phyloP scores from a whole-genome alignment of 2,888 invertebrate genomes.

The Cyclophora punctaria region DNA sequence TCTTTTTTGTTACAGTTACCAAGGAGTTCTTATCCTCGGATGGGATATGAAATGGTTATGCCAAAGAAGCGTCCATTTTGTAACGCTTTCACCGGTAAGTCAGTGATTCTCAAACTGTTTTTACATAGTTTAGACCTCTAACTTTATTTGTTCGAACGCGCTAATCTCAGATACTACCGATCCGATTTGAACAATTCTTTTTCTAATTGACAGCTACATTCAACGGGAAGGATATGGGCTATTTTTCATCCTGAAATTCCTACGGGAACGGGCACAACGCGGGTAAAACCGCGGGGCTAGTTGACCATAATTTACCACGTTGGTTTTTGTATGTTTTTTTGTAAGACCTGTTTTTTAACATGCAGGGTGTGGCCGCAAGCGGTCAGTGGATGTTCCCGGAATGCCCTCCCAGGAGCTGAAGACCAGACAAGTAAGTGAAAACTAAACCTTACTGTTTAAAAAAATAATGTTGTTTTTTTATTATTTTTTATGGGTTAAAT shows the following conservation, averaged over 20 bases:
- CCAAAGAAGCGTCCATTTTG: constrained; percentile 89
- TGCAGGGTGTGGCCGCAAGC: constrained; percentile 83
- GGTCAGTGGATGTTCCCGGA: constrained; percentile 69
- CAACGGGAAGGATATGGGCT: too few species aligned
- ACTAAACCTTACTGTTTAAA: neutral
- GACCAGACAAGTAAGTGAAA: constrained; percentile 48
- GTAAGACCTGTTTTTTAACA: neutral
- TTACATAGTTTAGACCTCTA: too few species aligned
- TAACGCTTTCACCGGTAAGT: constrained; percentile 89
- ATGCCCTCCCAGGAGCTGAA: constrained; percentile 60
- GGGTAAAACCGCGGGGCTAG: too few species aligned
- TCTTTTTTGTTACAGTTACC: constrained; percentile 41
- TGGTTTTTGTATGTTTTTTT: neutral
- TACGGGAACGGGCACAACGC: too few species aligned
- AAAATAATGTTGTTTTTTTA: neutral
- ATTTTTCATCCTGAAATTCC: too few species aligned
- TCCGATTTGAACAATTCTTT: too few species aligned
- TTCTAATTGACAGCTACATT: too few species aligned
- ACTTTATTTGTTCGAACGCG: neutral
- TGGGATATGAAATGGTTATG: constrained; percentile 51
- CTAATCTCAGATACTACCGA: neutral
- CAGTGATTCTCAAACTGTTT: neutral
- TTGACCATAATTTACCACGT: neutral
- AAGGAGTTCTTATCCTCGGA: constrained; percentile 45
- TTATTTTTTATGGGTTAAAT: neutral